Conservation (phyloP, 2,797 vertebrate genomes). For the Pseudocheirus occidentalis region DNA sequence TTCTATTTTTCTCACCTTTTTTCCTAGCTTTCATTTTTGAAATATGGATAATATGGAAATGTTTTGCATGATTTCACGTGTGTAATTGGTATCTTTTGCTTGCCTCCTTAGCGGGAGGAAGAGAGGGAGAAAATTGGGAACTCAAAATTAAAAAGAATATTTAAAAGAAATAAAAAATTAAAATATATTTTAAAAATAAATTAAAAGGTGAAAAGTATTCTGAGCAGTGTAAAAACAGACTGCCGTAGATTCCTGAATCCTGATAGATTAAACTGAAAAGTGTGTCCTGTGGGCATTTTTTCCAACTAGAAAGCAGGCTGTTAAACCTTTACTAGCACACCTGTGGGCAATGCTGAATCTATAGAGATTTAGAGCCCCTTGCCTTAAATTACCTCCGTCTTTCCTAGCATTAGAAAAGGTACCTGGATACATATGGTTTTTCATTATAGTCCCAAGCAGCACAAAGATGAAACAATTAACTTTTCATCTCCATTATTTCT, state of each 20-base stretch:
- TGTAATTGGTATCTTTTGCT: background rate
- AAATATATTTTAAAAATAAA: background rate
- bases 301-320: background rate
- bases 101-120: background rate
- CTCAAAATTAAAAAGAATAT: background rate
- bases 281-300: background rate
- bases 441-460: background rate
- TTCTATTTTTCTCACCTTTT: background rate
- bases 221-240: background rate
- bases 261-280: background rate
- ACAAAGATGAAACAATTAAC: conserved; percentile 30
- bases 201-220: background rate
- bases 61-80: background rate
- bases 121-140: background rate
- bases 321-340: background rate
- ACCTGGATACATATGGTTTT: background rate
- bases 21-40: background rate
- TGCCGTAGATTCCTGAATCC: background rate
- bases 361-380: background rate
- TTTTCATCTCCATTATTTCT: conserved; percentile 60
- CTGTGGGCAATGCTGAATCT: background rate
- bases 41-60: background rate
- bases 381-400: background rate
- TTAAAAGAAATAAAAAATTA: background rate
- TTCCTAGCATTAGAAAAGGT: background rate